These are phyloP conservation scores for Latheticus oryzae DNA, from an alignment of 2,888 invertebrate species.

Conservation along the genomic window DNA sequence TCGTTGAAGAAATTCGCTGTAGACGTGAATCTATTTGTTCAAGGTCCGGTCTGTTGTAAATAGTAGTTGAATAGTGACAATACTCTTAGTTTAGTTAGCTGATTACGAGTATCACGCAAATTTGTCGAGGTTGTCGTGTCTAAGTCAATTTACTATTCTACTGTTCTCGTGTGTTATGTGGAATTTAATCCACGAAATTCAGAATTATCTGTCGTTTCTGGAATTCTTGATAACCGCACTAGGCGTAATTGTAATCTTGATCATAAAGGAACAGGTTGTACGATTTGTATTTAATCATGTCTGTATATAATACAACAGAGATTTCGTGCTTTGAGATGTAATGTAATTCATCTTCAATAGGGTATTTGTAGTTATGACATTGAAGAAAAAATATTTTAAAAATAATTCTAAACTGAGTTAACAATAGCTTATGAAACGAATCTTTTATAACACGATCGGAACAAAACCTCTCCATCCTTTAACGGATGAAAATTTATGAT, in stretches of 20 bases:
- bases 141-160: slow-evolving; percentile 20
- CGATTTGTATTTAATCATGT: slow-evolving; percentile 22
- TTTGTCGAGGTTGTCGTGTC: slow-evolving; percentile 28
- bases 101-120: slow-evolving; percentile 32
- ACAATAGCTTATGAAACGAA: slow-evolving; percentile 3
- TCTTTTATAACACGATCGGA: neutral
- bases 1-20: slow-evolving; percentile 1
- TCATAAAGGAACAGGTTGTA: slow-evolving; percentile 27
- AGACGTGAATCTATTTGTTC: slow-evolving; percentile 4
- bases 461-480: slow-evolving; percentile 2
- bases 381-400: slow-evolving; percentile 2
- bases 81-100: slow-evolving; percentile 20
- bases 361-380: no score
- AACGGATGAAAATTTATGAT: slow-evolving; percentile 4
- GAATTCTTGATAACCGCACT: slow-evolving; percentile 27
- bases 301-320: neutral
- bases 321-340: no score
- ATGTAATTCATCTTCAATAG: no score
- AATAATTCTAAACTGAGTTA: slow-evolving; percentile 1
- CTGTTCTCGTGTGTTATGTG: slow-evolving; percentile 27
- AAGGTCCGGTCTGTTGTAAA: slow-evolving; percentile 9
- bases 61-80: slow-evolving; percentile 17
- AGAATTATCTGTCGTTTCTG: slow-evolving; percentile 19
- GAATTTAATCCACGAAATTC: slow-evolving; percentile 33
- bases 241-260: slow-evolving; percentile 26